Conservation (phyloP, 2,888 invertebrate genomes). For the Leptodirus hochenwartii region DNA sequence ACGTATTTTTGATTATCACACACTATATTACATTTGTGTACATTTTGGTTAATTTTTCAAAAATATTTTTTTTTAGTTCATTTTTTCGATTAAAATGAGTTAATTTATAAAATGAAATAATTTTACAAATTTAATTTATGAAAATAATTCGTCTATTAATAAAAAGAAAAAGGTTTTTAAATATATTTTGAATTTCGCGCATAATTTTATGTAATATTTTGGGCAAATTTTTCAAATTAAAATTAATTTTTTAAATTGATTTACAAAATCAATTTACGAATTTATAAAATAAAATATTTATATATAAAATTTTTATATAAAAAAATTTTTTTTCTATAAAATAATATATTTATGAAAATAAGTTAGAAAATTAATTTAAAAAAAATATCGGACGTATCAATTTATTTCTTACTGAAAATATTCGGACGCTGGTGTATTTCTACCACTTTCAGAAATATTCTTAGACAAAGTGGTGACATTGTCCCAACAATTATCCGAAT, state of each 20-base stretch:
- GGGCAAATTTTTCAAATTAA: background rate
- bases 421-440: conserved; percentile 55
- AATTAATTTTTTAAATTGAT: background rate
- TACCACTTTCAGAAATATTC: conserved; percentile 16
- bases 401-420: conserved; percentile 49
- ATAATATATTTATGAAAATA: conserved; percentile 1
- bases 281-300: background rate
- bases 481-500: conserved; percentile 46
- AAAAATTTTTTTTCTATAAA: no score
- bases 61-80: background rate
- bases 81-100: background rate
- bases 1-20: no score
- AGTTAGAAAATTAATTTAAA: conserved; percentile 6
- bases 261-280: background rate
- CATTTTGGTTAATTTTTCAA: no score
- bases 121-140: no score
- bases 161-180: no score
- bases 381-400: background rate
- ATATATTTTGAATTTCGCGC: no score
- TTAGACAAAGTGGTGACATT: conserved; percentile 9
- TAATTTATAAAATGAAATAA: background rate
- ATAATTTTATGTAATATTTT: no score
- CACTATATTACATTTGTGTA: no score
- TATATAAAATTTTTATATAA: background rate
- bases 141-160: no score